Evolutionary conservation across 2,888 invertebrate species (phyloP), one percentile per base, ranked within the genome.

Genomic region (Cactoblastis cactorum): DNA sequence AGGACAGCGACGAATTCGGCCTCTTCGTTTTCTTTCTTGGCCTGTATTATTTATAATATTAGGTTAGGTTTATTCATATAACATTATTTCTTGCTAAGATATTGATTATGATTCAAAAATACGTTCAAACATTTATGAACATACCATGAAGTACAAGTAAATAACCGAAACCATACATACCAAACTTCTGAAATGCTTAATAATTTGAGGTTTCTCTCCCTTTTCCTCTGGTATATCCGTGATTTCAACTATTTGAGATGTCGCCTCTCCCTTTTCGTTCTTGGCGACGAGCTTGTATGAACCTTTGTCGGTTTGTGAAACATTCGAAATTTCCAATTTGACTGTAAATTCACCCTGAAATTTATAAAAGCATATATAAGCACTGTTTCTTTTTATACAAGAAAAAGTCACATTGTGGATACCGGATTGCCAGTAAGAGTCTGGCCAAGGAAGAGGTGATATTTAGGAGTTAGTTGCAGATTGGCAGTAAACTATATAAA

Each of bases 181-280:
- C 77, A 93, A 90, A 67, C 96, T 94, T 56, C 93, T 92, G 51
- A 96, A 91, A 65, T 94, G 94, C 67, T 94, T 94, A 55, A 92
- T 91, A 61, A 97, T 94, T 76, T 95, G 94, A 3, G 97, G 97
- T 71, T 95, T 95, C 49, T 94, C 93, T 39, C 95, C 93, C 79
- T 95, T 93, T 56, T 93, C 93, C 63, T 94, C 93, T 1, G 95
- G 95, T 63, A 97, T 93, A 59, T 97, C 96, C 45, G 94, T 93
- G 48, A 97, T 94, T 77, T 96, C 95, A 2, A 97, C 97, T 52
- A 94, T 91, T 80, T 97, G 96, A 19, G 97, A 97, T 11, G 94
- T 93, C 11, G 96, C 97, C 81, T 97, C 96, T 58, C 97, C 97
- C 80, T 97, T 97, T 67, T 97, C 97, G 77, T 97, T 97, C 77